These are phyloP conservation scores for Temnothorax unifasciatus DNA, from an alignment of 2,888 invertebrate genomes.

Conservation along the genomic window DNA sequence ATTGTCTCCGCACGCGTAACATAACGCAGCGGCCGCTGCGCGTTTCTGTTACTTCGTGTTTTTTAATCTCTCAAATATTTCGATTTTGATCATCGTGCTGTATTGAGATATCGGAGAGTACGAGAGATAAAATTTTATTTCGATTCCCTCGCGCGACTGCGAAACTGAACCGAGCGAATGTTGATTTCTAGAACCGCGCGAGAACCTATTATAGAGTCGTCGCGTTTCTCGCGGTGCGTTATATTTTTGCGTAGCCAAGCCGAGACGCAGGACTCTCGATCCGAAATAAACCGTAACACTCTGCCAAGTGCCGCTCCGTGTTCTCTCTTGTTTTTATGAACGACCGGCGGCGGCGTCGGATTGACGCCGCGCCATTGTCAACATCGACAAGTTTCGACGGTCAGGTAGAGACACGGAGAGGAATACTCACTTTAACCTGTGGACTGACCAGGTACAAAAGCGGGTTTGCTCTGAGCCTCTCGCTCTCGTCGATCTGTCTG, in stretches of 20 bases:
- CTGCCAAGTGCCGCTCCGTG: slow-evolving; percentile 12
- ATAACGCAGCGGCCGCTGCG: neutral
- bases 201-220: neutral
- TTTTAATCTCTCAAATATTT: neutral
- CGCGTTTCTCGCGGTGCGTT: neutral
- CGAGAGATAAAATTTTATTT: neutral
- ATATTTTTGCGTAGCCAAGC: slow-evolving; percentile 1
- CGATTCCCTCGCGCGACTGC: neutral
- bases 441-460: slow-evolving; percentile 98
- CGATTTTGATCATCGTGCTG: neutral
- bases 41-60: neutral
- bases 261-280: slow-evolving; percentile 2
- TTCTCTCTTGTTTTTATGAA: neutral
- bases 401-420: neutral
- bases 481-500: slow-evolving; percentile 95
- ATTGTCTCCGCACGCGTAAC: slow-evolving; percentile 5
- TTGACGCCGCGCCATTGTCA: slow-evolving; percentile 5
- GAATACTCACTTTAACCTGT: slow-evolving; percentile 95
- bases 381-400: slow-evolving; percentile 3
- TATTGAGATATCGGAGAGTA: neutral
- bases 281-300: slow-evolving; percentile 33
- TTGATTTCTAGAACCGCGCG: neutral
- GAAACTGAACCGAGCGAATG: neutral
- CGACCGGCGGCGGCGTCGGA: neutral
- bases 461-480: slow-evolving; percentile 97